phyloP scores from a whole-genome alignment of 2,113 vertebrate genomes.

The Eretmochelys imbricata region DNA sequence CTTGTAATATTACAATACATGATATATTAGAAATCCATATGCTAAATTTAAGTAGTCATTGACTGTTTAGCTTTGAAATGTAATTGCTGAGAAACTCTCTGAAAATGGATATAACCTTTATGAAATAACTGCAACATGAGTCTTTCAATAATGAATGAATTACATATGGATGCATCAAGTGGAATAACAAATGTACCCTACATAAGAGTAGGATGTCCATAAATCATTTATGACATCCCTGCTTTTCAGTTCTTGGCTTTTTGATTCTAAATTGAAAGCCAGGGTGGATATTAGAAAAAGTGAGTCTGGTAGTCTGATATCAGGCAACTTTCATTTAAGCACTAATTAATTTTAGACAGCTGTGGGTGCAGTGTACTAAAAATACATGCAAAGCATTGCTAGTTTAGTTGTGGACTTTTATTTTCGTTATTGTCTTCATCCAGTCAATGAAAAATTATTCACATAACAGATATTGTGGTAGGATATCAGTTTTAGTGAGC shows the following conservation, averaged over 20 bases:
- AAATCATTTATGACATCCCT: constrained; percentile 74
- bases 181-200: constrained; percentile 73
- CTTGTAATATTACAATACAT: constrained; percentile 49
- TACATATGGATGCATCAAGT: constrained; percentile 64
- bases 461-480: not conserved
- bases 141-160: constrained; percentile 61
- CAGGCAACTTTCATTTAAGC: constrained; percentile 73
- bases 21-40: constrained; percentile 43
- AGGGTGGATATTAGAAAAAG: constrained; percentile 69
- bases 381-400: constrained; percentile 43
- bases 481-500: not conserved
- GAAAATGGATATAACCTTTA: constrained; percentile 62
- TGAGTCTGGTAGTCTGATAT: constrained; percentile 74
- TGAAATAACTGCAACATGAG: constrained; percentile 66
- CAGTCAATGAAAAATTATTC: constrained; percentile 24
- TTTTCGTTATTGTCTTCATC: constrained; percentile 65
- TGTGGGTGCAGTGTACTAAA: constrained; percentile 55
- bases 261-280: constrained; percentile 77
- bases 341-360: constrained; percentile 77
- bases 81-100: constrained; percentile 57
- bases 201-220: constrained; percentile 67
- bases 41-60: constrained; percentile 47
- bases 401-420: constrained; percentile 31
- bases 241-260: constrained; percentile 64
- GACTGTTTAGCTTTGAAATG: constrained; percentile 58